Percentiles rank a stretch among this genome's conserved stretches.
phyloP scores from a whole-genome alignment of 2,888 invertebrate species.

The Oxycera nigricornis region DNA sequence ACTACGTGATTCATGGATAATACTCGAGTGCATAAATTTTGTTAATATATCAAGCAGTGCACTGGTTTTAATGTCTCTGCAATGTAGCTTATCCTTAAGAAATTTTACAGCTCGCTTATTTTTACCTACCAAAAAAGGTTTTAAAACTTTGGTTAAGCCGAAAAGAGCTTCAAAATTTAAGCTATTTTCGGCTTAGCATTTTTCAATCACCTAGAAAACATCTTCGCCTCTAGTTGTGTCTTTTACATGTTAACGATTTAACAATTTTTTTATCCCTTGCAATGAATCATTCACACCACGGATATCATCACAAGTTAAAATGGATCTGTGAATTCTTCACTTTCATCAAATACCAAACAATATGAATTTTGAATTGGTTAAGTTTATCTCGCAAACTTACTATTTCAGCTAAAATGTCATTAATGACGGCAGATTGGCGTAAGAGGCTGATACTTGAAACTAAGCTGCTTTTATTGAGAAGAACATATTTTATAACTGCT shows the following conservation, averaged over 20 bases:
- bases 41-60: slow-evolving; percentile 40
- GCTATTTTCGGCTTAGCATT: slow-evolving; percentile 34
- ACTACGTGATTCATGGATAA: slow-evolving; percentile 7
- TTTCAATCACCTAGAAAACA: slow-evolving; percentile 40
- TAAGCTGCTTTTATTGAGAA: not conserved
- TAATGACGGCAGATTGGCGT: not conserved
- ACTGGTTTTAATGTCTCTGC: not conserved
- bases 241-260: slow-evolving; percentile 40
- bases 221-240: slow-evolving; percentile 40
- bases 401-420: not conserved
- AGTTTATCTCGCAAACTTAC: slow-evolving; percentile 3
- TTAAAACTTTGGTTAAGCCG: not conserved
- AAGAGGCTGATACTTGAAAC: not conserved
- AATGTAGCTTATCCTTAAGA: slow-evolving; percentile 14
- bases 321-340: slow-evolving; percentile 38
- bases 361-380: slow-evolving; percentile 12
- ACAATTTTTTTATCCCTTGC: slow-evolving; percentile 39
- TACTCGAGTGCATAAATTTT: slow-evolving; percentile 37
- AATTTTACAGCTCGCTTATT: slow-evolving; percentile 40
- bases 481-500: not conserved
- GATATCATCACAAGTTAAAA: slow-evolving; percentile 28
- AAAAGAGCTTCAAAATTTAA: slow-evolving; percentile 25
- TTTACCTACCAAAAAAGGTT: slow-evolving; percentile 37
- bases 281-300: slow-evolving; percentile 40
- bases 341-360: slow-evolving; percentile 40